Conservation (phyloP, 2,113 vertebrate species). For the Cariama cristata region DNA sequence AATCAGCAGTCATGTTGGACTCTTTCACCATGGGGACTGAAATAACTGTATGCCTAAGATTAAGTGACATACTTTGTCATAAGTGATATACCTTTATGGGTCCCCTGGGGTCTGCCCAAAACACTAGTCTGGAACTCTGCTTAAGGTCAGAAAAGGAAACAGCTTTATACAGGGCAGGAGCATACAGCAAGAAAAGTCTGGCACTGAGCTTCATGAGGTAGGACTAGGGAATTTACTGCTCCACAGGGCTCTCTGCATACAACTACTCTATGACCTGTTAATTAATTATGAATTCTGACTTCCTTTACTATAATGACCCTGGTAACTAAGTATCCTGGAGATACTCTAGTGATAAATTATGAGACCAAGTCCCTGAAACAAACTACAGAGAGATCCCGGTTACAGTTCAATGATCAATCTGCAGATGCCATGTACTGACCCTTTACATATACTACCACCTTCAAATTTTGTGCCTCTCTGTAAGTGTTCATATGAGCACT, state of each 20-base stretch:
- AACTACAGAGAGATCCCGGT: neutral
- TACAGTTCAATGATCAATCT: neutral
- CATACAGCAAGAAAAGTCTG: neutral
- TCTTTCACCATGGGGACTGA: neutral
- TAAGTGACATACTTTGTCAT: neutral
- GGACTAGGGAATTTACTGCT: constrained; percentile 56
- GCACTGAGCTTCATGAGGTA: constrained; percentile 41
- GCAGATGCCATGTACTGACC: neutral
- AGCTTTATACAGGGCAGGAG: constrained; percentile 1
- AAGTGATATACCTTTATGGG: constrained; percentile 17
- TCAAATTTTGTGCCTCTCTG: neutral
- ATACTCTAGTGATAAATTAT: constrained; percentile 15
- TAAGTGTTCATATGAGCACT: neutral
- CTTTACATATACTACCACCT: neutral
- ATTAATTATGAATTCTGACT: constrained; percentile 66
- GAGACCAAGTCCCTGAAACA: neutral
- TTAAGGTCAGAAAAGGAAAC: constrained; percentile 50
- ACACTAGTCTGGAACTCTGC: constrained; percentile 38
- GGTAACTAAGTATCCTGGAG: constrained; percentile 28
- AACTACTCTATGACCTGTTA: constrained; percentile 55
- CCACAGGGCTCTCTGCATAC: neutral
- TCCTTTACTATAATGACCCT: constrained; percentile 17
- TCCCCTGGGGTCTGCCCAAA: neutral
- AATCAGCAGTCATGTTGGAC: neutral
- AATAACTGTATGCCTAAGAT: neutral